Conservation (phyloP, 53 echinoderm and acorn worm genomes). For the Luidia sarsii region DNA sequence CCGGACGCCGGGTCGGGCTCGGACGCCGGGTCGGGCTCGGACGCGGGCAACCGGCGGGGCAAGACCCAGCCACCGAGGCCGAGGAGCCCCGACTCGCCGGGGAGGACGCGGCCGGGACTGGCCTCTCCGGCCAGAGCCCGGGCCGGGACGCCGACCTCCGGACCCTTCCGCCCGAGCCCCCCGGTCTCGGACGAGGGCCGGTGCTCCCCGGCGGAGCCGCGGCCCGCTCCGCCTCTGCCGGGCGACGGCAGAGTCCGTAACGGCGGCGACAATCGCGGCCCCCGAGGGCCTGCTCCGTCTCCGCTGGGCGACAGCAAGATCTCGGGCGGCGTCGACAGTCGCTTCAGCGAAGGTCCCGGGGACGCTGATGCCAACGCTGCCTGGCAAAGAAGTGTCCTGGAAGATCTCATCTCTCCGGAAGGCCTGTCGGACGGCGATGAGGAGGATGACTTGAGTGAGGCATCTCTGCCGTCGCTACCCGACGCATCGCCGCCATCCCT, state of each 20-base stretch:
- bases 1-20: too few relatives aligned
- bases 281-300: neutral
- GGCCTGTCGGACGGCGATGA: constrained; percentile 2
- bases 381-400: neutral
- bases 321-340: constrained; percentile 18
- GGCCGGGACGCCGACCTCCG: neutral
- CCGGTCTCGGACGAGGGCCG: neutral
- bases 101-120: neutral
- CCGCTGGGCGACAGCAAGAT: neutral
- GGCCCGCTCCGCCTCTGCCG: neutral
- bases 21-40: too few relatives aligned
- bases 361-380: neutral
- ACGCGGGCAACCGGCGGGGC: neutral
- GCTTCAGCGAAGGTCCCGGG: too few relatives aligned
- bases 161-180: neutral
- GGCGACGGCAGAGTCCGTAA: neutral
- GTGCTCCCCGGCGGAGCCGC: neutral
- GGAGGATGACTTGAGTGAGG: constrained; percentile 11
- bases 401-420: constrained; percentile 7
- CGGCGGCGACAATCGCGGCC: constrained; percentile 14
- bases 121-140: neutral
- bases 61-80: too few relatives aligned
- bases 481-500: constrained; percentile 5
- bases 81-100: neutral
- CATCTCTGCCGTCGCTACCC: constrained; percentile 4